Evolutionary conservation across 2,888 invertebrate genomes (phyloP).

Genomic region (Diabrotica balteata): DNA sequence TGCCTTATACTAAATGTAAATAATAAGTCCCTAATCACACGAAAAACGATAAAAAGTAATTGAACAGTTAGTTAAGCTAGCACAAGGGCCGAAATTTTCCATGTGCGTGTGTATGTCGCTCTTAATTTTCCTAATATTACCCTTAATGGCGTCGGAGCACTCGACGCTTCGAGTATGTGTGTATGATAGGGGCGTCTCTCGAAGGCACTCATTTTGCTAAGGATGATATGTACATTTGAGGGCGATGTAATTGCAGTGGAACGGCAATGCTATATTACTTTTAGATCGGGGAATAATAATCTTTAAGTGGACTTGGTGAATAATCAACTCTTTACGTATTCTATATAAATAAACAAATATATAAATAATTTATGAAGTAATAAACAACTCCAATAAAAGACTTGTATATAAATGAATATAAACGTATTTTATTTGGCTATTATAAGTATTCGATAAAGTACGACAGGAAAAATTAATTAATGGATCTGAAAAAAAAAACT

Average conservation of each 20-base stretch:
- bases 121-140: conserved; percentile 39
- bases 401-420: too few species aligned
- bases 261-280: conserved; percentile 10
- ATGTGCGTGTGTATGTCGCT: conserved; percentile 23
- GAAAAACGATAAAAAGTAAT: conserved; percentile 13
- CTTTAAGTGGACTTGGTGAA: too few species aligned
- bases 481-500: too few species aligned
- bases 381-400: too few species aligned
- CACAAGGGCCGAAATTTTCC: background rate
- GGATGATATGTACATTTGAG: conserved; percentile 34
- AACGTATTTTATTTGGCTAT: too few species aligned
- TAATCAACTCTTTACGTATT: too few species aligned
- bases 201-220: conserved; percentile 29
- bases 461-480: too few species aligned
- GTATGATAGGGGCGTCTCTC: conserved; percentile 25
- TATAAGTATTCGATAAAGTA: too few species aligned
- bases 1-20: too few species aligned
- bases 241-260: conserved; percentile 25
- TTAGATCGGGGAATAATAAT: too few species aligned
- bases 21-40: background rate
- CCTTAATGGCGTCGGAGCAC: conserved; percentile 34
- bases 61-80: conserved; percentile 16
- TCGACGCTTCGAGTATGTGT: conserved; percentile 36
- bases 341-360: too few species aligned
- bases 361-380: too few species aligned